Evolutionary conservation across 2,888 invertebrate species (phyloP).

Genomic region (Morinoia aosen): DNA sequence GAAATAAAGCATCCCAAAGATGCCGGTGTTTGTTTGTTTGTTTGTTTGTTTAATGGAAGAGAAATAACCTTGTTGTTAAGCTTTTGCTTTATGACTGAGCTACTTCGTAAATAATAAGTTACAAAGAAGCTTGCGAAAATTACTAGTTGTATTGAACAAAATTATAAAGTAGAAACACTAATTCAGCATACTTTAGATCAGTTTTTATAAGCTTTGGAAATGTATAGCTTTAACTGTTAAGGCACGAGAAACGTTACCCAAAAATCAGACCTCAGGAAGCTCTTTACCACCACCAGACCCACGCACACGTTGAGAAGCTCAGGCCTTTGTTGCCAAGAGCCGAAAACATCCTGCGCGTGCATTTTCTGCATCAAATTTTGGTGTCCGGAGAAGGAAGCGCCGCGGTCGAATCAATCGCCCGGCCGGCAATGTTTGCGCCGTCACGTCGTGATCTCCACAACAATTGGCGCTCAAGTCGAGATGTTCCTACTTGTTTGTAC

Average conservation of each 20-base stretch:
- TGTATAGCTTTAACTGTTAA: no score
- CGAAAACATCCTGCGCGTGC: background rate
- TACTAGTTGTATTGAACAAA: background rate
- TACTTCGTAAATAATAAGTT: no score
- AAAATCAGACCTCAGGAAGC: background rate
- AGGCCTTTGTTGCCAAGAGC: background rate
- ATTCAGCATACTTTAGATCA: background rate
- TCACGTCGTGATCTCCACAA: background rate
- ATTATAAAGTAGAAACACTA: background rate
- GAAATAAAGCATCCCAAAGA: no score
- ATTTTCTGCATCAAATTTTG: background rate
- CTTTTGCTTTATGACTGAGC: no score
- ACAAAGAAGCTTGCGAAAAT: background rate
- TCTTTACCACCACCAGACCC: background rate
- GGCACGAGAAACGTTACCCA: background rate
- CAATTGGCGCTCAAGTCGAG: background rate
- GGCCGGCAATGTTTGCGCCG: background rate
- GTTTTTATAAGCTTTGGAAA: background rate
- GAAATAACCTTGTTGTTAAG: no score
- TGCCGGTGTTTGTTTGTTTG: no score
- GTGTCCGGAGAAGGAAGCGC: background rate
- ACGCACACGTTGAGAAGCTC: background rate
- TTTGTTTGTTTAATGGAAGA: no score
- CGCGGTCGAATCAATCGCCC: background rate
- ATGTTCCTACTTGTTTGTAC: background rate